Conservation (phyloP, 2,797 vertebrate genomes). For the Poeciliopsis infans region DNA sequence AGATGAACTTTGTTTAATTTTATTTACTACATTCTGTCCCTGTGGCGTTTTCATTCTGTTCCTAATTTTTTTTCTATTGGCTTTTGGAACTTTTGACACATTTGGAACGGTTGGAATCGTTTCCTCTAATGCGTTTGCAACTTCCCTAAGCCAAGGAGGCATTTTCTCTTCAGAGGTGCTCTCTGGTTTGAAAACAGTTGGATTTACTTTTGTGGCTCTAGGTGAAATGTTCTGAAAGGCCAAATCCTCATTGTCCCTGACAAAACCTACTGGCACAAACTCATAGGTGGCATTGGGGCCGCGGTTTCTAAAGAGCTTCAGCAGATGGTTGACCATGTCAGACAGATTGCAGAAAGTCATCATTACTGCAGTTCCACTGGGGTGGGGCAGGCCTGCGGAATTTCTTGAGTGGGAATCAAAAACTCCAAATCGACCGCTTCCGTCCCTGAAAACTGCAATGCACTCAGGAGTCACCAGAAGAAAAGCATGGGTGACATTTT, state of each 20-base stretch:
- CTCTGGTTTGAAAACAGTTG: background rate
- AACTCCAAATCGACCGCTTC: background rate
- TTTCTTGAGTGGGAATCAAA: constrained; percentile 1
- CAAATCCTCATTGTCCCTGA: too few relatives aligned
- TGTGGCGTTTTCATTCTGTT: background rate
- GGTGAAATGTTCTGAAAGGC: too few relatives aligned
- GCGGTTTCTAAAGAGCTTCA: background rate
- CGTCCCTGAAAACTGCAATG: constrained; percentile 5
- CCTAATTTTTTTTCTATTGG: background rate
- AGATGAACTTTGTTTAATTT: background rate
- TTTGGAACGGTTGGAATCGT: background rate
- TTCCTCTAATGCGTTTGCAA: background rate
- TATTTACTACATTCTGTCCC: too few relatives aligned
- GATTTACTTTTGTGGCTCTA: too few relatives aligned
- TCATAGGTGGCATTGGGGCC: background rate
- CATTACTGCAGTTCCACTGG: background rate
- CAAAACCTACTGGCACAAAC: background rate
- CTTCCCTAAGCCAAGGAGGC: background rate
- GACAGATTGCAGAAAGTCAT: background rate
- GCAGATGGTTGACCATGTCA: background rate
- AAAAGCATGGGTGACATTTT: constrained; percentile 1
- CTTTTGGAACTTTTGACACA: background rate
- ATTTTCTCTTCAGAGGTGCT: background rate
- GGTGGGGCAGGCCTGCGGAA: background rate
- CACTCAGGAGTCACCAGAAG: constrained; percentile 5